Evolutionary conservation across 2,888 invertebrate species (phyloP).

Genomic region (Aphrophora alni): DNA sequence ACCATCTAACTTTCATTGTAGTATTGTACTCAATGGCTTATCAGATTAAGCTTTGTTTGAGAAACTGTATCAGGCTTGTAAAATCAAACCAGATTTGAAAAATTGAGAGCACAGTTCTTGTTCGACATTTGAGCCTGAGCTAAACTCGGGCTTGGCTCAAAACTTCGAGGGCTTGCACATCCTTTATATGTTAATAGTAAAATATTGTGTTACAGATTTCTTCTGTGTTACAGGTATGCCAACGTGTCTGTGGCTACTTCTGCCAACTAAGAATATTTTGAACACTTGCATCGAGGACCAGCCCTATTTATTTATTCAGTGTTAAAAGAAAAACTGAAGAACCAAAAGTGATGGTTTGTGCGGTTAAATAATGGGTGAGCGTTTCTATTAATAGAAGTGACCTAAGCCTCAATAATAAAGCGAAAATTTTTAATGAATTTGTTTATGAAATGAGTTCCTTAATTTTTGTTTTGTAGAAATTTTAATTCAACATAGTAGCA

Average conservation of each 20-base stretch:
- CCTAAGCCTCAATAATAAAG: background rate
- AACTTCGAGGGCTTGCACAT: too few relatives aligned
- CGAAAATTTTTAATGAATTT: background rate
- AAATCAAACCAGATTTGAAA: too few relatives aligned
- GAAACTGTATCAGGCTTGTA: too few relatives aligned
- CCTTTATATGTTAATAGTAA: too few relatives aligned
- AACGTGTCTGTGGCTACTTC: background rate
- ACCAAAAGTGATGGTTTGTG: background rate
- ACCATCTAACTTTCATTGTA: too few relatives aligned
- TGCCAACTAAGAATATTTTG: background rate
- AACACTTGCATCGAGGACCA: background rate
- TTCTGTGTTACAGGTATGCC: background rate
- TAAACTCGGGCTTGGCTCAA: too few relatives aligned
- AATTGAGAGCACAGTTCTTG: too few relatives aligned
- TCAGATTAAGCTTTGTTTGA: too few relatives aligned
- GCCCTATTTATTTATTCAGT: background rate
- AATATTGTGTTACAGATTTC: too few relatives aligned
- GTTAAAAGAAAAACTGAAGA: background rate
- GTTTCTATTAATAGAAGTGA: background rate
- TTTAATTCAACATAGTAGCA: too few relatives aligned
- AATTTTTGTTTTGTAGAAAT: background rate
- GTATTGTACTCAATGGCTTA: too few relatives aligned
- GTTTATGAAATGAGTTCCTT: background rate
- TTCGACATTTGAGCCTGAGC: too few relatives aligned
- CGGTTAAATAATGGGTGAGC: background rate